These are phyloP conservation scores for Lepidostoma basale DNA, from an alignment of 1,140 invertebrate genomes.

Conservation along the genomic window DNA sequence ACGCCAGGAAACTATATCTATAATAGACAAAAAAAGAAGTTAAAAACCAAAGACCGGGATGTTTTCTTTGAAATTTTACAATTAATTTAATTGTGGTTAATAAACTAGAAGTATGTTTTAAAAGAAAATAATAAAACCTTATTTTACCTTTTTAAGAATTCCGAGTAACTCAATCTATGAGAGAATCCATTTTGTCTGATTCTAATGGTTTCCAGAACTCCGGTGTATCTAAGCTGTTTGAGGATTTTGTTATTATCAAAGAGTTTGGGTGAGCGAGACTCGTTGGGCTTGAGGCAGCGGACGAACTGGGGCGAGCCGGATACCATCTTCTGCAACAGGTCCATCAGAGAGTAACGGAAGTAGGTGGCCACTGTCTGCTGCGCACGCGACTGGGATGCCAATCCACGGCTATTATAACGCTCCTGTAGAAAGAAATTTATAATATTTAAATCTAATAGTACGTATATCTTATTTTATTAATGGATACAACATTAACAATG, in stretches of 20 bases:
- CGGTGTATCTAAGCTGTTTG: conserved; percentile 79
- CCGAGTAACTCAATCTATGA: conserved; percentile 77
- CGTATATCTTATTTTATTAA: too few relatives aligned
- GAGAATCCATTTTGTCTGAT: conserved; percentile 84
- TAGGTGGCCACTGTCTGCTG: conserved; percentile 87
- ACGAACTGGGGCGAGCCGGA: conserved; percentile 81
- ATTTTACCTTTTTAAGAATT: conserved; percentile 77
- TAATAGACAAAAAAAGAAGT: conserved; percentile 28
- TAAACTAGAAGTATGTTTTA: neutral
- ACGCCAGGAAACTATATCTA: conserved; percentile 82
- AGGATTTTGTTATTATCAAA: conserved; percentile 77
- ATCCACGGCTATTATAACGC: conserved; percentile 64
- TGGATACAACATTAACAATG: too few relatives aligned
- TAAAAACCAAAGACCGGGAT: too few relatives aligned
- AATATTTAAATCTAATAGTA: too few relatives aligned
- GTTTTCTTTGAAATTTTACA: too few relatives aligned
- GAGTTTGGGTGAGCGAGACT: conserved; percentile 68
- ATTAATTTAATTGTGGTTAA: neutral
- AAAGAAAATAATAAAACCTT: neutral
- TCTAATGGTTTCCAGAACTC: conserved; percentile 81
- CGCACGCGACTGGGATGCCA: conserved; percentile 80
- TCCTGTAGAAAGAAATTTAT: conserved; percentile 50
- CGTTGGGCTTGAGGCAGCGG: conserved; percentile 84
- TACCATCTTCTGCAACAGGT: conserved; percentile 84
- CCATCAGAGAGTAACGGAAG: conserved; percentile 84